Base-by-base conservation (phyloP, 2,113 vertebrate genomes). In the Nestor notabilis region DNA sequence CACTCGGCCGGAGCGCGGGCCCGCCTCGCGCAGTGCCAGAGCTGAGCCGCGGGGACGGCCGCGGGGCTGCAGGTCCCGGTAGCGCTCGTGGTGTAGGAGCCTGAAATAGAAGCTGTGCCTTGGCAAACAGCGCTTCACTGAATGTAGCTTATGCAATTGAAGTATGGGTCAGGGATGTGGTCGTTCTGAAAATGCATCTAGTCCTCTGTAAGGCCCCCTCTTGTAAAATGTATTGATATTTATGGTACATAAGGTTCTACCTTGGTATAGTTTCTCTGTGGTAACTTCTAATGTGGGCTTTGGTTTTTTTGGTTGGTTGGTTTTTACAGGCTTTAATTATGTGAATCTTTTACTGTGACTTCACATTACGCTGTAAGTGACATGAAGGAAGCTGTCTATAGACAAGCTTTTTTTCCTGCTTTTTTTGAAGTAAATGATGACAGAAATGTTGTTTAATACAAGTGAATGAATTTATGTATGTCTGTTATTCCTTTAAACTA, bases 161-260 rank as follows among this genome's bases (percentile, higher is more conserved):
- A 15, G 35, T 4, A 0, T 3, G 28, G 23, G 28, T 53, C 60
- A 6, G 35, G 28, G 20, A 6, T 64, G 23, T 29, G n/a, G 1
- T 16, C 12, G 28, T 43, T 8, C 47, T 50, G 8, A 1, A 52
- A 66, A 58, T 16, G n/a, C 44, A 35, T 15, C 19, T 9, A 3
- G 29, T 21, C 33, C 10, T 29, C 66, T 1, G 1, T 12, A 5
- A 28, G 19, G 21, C 1, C 4, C 13, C 23, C 5, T 2, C 17
- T 10, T 17, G 27, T 20, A 17, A 60, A 37, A 35, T 4, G 28
- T 4, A 8, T 13, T 28, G 66, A 7, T 56, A 1, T 18, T n/a
- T 31, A 17, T 49, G 8, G 17, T 10, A 7, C 25, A 0, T 10
- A 6, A 8, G 13, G 23, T 14, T 44, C 33, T 28, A 6, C 13